Conservation (phyloP, 2,797 vertebrate species). For the Cirrhinus molitorella region DNA sequence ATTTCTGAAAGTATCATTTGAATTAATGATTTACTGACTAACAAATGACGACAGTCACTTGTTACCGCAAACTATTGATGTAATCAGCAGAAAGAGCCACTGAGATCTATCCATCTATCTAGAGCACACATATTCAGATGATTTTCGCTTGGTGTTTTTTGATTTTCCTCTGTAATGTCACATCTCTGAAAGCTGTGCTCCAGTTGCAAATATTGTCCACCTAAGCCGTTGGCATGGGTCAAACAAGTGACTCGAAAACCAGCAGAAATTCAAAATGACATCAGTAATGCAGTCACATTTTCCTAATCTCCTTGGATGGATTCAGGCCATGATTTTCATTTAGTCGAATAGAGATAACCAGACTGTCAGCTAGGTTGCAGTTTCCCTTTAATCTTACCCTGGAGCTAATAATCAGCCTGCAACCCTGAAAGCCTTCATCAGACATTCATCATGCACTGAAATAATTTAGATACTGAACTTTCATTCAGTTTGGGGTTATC, state of each 20-base stretch:
- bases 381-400: constrained; percentile 91
- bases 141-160: background rate
- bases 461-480: constrained; percentile 80
- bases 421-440: constrained; percentile 82
- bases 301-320: constrained; percentile 92
- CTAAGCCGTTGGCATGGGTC: constrained; percentile 65
- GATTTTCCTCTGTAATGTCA: background rate
- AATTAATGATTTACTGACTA: background rate
- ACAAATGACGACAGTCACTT: background rate
- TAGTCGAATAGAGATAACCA: constrained; percentile 93
- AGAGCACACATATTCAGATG: background rate
- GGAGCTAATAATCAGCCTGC: constrained; percentile 90
- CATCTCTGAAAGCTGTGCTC: constrained; percentile 34
- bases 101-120: too few species aligned
- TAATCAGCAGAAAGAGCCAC: background rate
- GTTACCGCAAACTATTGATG: too few species aligned
- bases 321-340: constrained; percentile 97
- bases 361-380: constrained; percentile 90
- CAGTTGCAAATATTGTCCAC: constrained; percentile 57
- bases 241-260: constrained; percentile 75
- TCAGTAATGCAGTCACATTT: constrained; percentile 92
- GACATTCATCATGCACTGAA: constrained; percentile 86
- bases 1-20: background rate
- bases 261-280: constrained; percentile 83
- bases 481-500: constrained; percentile 85